These are phyloP conservation scores for Calycopis cecrops DNA, from an alignment of 1,140 invertebrate species.

Conservation along the genomic window DNA sequence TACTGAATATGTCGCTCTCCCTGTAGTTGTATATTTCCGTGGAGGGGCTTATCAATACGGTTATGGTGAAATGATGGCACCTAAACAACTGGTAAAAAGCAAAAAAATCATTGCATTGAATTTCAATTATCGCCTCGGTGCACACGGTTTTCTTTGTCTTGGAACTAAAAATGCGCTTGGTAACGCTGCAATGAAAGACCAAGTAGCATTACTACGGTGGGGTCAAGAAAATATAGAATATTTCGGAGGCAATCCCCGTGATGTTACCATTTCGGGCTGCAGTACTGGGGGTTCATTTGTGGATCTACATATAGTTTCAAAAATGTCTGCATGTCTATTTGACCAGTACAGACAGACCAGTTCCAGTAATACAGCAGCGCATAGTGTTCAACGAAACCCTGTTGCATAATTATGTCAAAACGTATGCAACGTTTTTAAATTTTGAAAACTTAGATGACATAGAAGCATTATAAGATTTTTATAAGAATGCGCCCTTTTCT, in stretches of 20 bases:
- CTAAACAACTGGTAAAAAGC: slow-evolving; percentile 25
- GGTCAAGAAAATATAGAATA: slow-evolving; percentile 37
- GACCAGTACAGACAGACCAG: slow-evolving; percentile 39
- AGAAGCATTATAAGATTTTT: slow-evolving; percentile 35
- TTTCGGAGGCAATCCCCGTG: slow-evolving; percentile 42
- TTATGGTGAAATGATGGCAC: slow-evolving; percentile 18
- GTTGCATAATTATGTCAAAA: slow-evolving; percentile 31
- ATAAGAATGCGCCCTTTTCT: slow-evolving; percentile 26
- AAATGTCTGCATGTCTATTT: slow-evolving; percentile 32
- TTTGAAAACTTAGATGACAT: slow-evolving; percentile 31
- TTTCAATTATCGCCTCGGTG: slow-evolving; percentile 42
- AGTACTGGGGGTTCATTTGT: slow-evolving; percentile 36
- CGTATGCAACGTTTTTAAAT: slow-evolving; percentile 25
- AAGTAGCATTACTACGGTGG: slow-evolving; percentile 36
- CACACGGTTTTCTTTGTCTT: slow-evolving; percentile 39
- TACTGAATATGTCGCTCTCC: slow-evolving; percentile 19
- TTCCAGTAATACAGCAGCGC: slow-evolving; percentile 20
- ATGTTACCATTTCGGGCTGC: slow-evolving; percentile 38
- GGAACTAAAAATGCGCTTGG: slow-evolving; percentile 37
- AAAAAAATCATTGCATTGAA: slow-evolving; percentile 32
- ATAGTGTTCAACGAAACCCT: slow-evolving; percentile 32
- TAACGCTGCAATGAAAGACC: slow-evolving; percentile 46
- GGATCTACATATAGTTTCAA: slow-evolving; percentile 35
- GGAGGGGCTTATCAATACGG: slow-evolving; percentile 37
- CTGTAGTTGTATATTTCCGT: slow-evolving; percentile 35